phyloP scores from a whole-genome alignment of 2,797 vertebrate species.

The Falco biarmicus region DNA sequence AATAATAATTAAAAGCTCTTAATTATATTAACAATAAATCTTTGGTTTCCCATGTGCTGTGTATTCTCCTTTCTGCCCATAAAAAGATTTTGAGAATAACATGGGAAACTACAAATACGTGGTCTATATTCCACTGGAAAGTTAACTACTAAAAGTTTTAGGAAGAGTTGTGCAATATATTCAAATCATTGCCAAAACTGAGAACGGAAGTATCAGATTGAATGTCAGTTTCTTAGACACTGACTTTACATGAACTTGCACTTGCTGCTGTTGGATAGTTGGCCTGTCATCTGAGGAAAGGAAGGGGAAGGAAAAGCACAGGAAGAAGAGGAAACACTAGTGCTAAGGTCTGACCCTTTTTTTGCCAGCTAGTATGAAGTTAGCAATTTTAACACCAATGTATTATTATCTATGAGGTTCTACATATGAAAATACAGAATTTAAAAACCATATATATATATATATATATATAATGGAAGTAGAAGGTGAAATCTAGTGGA shows the following conservation, averaged over 20 bases:
- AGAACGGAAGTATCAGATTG: neutral
- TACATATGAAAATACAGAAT: neutral
- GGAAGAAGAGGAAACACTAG: neutral
- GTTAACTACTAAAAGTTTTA: neutral
- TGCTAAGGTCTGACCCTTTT: neutral
- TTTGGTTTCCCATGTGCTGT: neutral
- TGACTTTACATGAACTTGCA: neutral
- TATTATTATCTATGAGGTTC: neutral
- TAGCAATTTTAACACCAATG: neutral
- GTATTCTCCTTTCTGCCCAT: neutral
- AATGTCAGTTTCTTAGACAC: neutral
- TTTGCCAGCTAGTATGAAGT: neutral
- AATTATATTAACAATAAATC: neutral
- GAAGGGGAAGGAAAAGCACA: neutral
- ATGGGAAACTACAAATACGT: neutral
- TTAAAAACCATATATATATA: no score
- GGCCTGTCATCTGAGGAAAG: neutral
- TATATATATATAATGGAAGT: neutral
- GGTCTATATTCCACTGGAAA: neutral
- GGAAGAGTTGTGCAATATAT: neutral
- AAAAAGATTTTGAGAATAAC: neutral
- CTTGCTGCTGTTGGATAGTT: fast-evolving
- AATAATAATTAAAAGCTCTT: neutral
- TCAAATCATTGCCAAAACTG: neutral
- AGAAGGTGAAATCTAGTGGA: neutral